phyloP scores from a whole-genome alignment of 1,140 invertebrate genomes.

The Camponotus floridanus region DNA sequence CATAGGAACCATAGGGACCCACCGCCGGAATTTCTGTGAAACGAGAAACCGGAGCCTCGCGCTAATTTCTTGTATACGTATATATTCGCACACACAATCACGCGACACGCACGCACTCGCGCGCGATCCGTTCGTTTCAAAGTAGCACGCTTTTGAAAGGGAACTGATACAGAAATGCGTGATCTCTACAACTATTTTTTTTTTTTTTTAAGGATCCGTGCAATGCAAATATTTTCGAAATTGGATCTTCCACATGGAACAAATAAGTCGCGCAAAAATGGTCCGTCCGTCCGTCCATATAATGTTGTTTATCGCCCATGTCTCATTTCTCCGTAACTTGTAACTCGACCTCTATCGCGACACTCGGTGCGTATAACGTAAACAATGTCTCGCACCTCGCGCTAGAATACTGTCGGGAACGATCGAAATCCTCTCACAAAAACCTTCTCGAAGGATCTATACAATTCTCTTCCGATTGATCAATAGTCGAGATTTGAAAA shows the following conservation, averaged over 20 bases:
- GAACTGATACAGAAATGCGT: background rate
- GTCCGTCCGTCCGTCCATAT: background rate
- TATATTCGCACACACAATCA: background rate
- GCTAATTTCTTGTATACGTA: slow-evolving; percentile 42
- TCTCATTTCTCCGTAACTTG: slow-evolving; percentile 30
- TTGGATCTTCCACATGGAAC: background rate
- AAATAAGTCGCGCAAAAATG: background rate
- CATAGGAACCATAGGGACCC: slow-evolving; percentile 16
- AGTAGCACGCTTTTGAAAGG: background rate
- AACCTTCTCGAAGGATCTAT: background rate
- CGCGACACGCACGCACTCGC: background rate
- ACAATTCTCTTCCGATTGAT: too few species aligned
- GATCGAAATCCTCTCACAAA: too few species aligned
- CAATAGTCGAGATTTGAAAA: too few species aligned
- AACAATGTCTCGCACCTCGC: slow-evolving; percentile 42
- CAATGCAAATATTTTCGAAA: slow-evolving; percentile 4
- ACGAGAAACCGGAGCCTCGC: slow-evolving; percentile 41
- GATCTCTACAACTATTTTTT: background rate
- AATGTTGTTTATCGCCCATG: slow-evolving; percentile 33
- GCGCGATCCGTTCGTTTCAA: background rate
- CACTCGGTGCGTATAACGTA: slow-evolving; percentile 38
- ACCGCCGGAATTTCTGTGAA: slow-evolving; percentile 55
- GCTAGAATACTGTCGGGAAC: background rate
- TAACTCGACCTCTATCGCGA: slow-evolving; percentile 36
- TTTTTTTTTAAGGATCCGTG: background rate